Evolutionary conservation across 2,888 invertebrate genomes (phyloP).

Genomic region (Vanessa cardui): DNA sequence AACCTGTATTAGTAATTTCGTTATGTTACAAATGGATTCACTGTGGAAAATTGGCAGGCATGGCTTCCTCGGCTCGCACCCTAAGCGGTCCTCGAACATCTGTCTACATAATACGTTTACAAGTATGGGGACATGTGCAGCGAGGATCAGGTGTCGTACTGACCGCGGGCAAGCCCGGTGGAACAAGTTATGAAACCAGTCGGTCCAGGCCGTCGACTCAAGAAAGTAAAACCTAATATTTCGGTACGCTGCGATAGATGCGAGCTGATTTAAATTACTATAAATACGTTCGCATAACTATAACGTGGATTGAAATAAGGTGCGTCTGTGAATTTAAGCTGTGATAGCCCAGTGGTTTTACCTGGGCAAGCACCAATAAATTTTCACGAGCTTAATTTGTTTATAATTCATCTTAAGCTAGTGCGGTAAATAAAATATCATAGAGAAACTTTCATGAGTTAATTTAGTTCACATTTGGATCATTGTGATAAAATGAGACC

Average conservation of each 20-base stretch:
- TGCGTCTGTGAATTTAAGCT: background rate
- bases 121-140: constrained; percentile 61
- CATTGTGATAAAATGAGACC: too few species aligned
- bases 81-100: constrained; percentile 60
- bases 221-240: constrained; percentile 60
- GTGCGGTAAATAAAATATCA: too few species aligned
- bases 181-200: constrained; percentile 67
- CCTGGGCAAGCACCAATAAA: too few species aligned
- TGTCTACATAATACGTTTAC: constrained; percentile 54
- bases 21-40: constrained; percentile 12
- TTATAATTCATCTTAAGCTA: too few species aligned
- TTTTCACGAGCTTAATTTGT: too few species aligned
- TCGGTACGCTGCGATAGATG: constrained; percentile 12
- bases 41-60: constrained; percentile 21
- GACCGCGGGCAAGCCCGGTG: constrained; percentile 70
- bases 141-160: constrained; percentile 78
- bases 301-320: constrained; percentile 15
- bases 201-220: constrained; percentile 48
- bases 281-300: constrained; percentile 18
- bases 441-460: too few species aligned
- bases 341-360: too few species aligned
- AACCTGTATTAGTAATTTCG: constrained; percentile 18
- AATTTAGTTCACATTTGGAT: too few species aligned
- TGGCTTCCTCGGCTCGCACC: constrained; percentile 31
- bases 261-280: constrained; percentile 26